Conservation (phyloP, 1,140 invertebrate genomes). For the Euwallacea fornicatus region DNA sequence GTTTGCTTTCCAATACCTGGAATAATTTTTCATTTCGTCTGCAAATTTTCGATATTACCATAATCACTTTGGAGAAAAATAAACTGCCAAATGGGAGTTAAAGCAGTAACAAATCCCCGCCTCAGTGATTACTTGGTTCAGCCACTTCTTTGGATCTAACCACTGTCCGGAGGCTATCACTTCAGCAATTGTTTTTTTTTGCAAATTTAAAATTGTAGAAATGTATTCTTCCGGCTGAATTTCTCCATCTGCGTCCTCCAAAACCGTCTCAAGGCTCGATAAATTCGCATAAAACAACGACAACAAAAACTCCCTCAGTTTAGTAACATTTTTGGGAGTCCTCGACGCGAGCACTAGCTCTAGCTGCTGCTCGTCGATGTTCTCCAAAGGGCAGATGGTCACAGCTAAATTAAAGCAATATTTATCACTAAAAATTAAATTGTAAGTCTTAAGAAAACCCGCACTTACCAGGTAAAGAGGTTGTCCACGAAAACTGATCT, state of each 20-base stretch:
- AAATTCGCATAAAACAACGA: constrained; percentile 61
- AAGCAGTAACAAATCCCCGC: constrained; percentile 68
- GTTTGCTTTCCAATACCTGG: constrained; percentile 60
- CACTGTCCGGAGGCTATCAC: constrained; percentile 47
- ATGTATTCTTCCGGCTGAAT: constrained; percentile 61
- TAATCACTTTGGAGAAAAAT: background rate
- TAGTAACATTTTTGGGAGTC: constrained; percentile 53
- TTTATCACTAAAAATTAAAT: background rate
- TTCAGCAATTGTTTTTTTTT: constrained; percentile 58
- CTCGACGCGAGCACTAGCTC: constrained; percentile 45
- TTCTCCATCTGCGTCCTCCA: constrained; percentile 51
- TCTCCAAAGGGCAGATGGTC: constrained; percentile 55
- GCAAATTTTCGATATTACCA: background rate
- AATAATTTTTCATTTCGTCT: constrained; percentile 2
- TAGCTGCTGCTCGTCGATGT: constrained; percentile 43
- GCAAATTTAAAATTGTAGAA: constrained; percentile 58
- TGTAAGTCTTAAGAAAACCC: background rate
- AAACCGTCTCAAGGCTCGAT: constrained; percentile 59
- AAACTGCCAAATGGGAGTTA: constrained; percentile 62
- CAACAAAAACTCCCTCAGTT: constrained; percentile 58
- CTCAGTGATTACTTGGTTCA: constrained; percentile 63
- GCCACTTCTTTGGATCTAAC: constrained; percentile 30
- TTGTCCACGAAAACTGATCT: constrained; percentile 71
- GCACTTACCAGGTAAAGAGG: constrained; percentile 56
- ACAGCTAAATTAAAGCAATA: constrained; percentile 55